Conservation (phyloP, 1,140 invertebrate genomes). For the Eupeodes corollae region DNA sequence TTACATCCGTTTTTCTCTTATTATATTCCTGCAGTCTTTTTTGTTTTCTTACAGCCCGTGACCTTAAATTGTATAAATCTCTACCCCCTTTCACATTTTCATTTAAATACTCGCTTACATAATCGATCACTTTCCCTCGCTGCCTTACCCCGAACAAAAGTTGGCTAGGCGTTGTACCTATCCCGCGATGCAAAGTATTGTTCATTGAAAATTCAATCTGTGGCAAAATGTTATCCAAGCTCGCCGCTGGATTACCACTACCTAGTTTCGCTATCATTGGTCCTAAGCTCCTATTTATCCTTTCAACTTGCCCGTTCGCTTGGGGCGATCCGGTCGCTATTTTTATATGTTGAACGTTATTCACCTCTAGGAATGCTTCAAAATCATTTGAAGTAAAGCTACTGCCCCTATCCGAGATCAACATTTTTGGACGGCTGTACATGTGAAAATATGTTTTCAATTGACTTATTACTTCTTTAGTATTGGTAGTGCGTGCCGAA, state of each 20-base stretch:
- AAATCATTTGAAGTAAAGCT: constrained; percentile 22
- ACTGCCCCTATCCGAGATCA: constrained; percentile 22
- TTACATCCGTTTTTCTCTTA: too few species aligned
- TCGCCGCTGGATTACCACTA: background rate
- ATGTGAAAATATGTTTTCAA: constrained; percentile 12
- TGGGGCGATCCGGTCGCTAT: constrained; percentile 11
- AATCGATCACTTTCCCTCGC: too few species aligned
- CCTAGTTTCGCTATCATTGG: constrained; percentile 11
- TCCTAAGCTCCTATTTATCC: constrained; percentile 10
- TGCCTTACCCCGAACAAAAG: constrained; percentile 9
- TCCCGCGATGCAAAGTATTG: constrained; percentile 13
- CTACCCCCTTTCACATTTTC: too few species aligned
- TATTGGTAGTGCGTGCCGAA: constrained; percentile 9
- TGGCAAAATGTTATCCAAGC: constrained; percentile 10
- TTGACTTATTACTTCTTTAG: constrained; percentile 19
- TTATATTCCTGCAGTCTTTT: too few species aligned
- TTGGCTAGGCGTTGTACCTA: constrained; percentile 8
- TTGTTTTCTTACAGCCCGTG: too few species aligned
- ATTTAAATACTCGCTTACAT: too few species aligned
- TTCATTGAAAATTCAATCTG: constrained; percentile 16
- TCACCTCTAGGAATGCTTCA: constrained; percentile 10
- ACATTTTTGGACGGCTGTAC: constrained; percentile 12
- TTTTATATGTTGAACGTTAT: constrained; percentile 11
- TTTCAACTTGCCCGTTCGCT: constrained; percentile 15
- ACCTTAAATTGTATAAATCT: too few species aligned